A percentile compares a stretch with the other conserved stretches of the same genome.
These are phyloP conservation scores for Diceros bicornis DNA, from an alignment of 2,797 vertebrate genomes.

Conservation along the genomic window DNA sequence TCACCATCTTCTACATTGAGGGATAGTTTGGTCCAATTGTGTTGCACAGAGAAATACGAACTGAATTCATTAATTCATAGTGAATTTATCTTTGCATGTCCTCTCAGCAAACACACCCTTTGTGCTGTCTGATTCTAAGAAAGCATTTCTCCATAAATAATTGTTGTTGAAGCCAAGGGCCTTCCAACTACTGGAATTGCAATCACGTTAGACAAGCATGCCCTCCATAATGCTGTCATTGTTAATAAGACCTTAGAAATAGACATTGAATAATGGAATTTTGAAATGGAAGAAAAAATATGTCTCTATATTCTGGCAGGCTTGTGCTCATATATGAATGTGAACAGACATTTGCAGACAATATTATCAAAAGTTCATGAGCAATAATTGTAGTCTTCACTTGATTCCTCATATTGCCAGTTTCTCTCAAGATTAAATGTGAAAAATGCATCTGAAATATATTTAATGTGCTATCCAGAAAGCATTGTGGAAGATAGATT, in stretches of 20 bases:
- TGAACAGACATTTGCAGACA: conserved; percentile 27
- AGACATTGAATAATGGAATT: not conserved
- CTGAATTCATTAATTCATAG: conserved; percentile 28
- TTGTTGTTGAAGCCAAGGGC: conserved; percentile 20
- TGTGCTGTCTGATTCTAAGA: not conserved
- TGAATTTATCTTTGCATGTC: not conserved
- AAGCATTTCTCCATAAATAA: conserved; percentile 36
- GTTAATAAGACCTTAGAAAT: conserved; percentile 51
- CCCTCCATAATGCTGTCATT: not conserved
- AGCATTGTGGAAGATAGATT: not conserved
- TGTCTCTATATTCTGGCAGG: not conserved
- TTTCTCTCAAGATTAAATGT: conserved; percentile 71
- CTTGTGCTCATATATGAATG: conserved; percentile 3
- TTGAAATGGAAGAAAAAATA: conserved; percentile 39
- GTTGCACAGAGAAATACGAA: not conserved
- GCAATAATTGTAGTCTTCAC: conserved; percentile 60
- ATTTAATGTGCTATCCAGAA: conserved; percentile 45
- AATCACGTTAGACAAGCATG: not conserved
- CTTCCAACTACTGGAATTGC: not conserved
- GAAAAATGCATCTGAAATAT: conserved; percentile 69
- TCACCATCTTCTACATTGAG: not conserved
- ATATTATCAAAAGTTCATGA: conserved; percentile 51
- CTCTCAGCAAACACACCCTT: not conserved
- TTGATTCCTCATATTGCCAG: conserved; percentile 49
- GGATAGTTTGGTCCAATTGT: not conserved